Evolutionary conservation across 2,113 vertebrate species (phyloP), one percentile per base, ranked within the genome.

Genomic region (Pachypanchax playfairii): DNA sequence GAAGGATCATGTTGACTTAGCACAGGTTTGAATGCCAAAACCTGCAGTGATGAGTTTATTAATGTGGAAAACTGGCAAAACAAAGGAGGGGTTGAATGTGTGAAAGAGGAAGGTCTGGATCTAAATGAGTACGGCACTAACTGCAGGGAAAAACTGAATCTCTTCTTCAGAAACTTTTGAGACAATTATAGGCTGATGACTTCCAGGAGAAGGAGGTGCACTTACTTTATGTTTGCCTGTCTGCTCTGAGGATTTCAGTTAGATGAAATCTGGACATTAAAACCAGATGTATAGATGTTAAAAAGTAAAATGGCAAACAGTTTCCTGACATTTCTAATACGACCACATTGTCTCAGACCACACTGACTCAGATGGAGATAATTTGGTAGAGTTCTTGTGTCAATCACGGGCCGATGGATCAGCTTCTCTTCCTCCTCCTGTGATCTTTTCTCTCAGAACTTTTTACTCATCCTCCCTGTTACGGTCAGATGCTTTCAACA

Each of bases 361-460:
- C 67, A 64, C 59, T 44, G 73, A 60, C 82, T 73, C 82, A 59
- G 74, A 24, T 53, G 75, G 77, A 70, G 76, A 73, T 82, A 77
- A 39, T 70, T 73, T 65, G 59, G 71, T 85, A 68, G 66, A 66
- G 71, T 73, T 82, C 87, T 86, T 57, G 81, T 75, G 77, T 87
- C 83, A 64, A 64, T 92, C 87, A 77, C 78, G 68, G 80, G 87
- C 92, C 93, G 92, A 93, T 90, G 88, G 90, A 90, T 91, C 89
- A 85, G 76, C 77, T 77, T 92, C 87, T 24, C 61, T 48, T 25
- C 4, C 48, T 54, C 22, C 24, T 22, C 48, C 55, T 58, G 14
- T 26, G 29, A 28, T 13, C 59, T 69, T 28, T 47, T 76, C 53
- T 26, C 50, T 63, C 57, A 52, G 41, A 21, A 33, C 41, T 50